phyloP scores from a whole-genome alignment of 2,113 vertebrate species.

The Poecile atricapillus region DNA sequence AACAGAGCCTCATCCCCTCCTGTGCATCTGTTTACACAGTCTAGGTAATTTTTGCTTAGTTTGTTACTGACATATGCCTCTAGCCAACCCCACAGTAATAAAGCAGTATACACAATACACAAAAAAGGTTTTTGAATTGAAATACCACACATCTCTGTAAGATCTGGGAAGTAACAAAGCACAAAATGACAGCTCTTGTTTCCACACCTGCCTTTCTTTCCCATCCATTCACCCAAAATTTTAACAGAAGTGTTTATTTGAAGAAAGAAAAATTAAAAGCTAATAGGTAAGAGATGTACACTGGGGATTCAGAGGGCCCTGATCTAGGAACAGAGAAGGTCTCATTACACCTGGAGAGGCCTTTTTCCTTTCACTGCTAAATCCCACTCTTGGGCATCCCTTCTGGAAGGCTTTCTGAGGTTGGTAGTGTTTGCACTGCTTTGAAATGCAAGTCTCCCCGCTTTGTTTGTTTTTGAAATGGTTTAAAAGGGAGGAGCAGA shows the following conservation, averaged over 20 bases:
- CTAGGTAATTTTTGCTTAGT: not conserved
- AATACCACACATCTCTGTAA: not conserved
- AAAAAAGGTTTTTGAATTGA: not conserved
- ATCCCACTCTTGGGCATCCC: constrained; percentile 1
- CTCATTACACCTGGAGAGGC: constrained; percentile 21
- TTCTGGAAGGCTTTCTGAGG: constrained; percentile 37
- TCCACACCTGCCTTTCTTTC: not conserved
- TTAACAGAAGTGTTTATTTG: not conserved
- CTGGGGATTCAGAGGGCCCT: not conserved
- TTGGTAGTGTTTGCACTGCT: constrained; percentile 51
- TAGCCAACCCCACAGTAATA: not conserved
- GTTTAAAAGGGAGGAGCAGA: constrained; percentile 48
- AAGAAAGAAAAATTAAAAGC: constrained; percentile 27
- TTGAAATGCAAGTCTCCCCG: constrained; percentile 38
- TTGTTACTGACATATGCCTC: not conserved
- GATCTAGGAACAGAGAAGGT: not conserved
- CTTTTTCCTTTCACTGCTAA: constrained; percentile 56
- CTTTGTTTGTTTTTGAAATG: constrained; percentile 65
- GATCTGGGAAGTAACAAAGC: not conserved
- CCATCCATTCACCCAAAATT: not conserved
- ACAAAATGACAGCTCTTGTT: not conserved
- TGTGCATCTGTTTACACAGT: not conserved
- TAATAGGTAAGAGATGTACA: not conserved
- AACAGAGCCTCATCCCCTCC: not conserved
- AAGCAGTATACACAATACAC: not conserved